phyloP scores from a whole-genome alignment of 2,888 invertebrate species.

The Andrena camellia region DNA sequence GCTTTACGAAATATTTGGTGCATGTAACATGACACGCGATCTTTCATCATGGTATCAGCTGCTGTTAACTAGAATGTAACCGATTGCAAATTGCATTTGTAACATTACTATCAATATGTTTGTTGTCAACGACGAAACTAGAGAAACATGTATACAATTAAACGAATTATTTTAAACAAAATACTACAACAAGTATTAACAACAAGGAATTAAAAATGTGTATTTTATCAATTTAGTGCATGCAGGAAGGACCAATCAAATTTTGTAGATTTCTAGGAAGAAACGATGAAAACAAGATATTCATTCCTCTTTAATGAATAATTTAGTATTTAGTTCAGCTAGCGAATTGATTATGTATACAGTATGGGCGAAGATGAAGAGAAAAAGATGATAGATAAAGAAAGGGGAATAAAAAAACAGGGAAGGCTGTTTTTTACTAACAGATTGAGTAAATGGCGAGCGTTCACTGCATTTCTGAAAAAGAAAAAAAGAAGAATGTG shows the following conservation, averaged over 20 bases:
- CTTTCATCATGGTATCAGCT: constrained; percentile 48
- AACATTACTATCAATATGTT: neutral
- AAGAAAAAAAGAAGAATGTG: neutral
- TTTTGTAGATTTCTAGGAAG: neutral
- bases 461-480: neutral
- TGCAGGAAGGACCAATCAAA: neutral
- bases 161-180: neutral
- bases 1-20: constrained; percentile 52
- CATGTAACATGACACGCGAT: constrained; percentile 46
- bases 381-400: neutral
- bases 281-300: neutral
- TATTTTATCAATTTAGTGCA: too few relatives aligned
- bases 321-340: neutral
- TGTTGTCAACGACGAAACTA: neutral
- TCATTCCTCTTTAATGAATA: neutral
- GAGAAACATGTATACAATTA: neutral
- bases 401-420: neutral
- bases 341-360: neutral
- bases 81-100: neutral
- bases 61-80: constrained; percentile 6
- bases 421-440: neutral
- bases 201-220: neutral
- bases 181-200: neutral
- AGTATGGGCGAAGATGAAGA: neutral
- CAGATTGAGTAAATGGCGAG: neutral